These are phyloP conservation scores for Protonibea diacanthus DNA, from an alignment of 2,797 vertebrate genomes.

Conservation along the genomic window DNA sequence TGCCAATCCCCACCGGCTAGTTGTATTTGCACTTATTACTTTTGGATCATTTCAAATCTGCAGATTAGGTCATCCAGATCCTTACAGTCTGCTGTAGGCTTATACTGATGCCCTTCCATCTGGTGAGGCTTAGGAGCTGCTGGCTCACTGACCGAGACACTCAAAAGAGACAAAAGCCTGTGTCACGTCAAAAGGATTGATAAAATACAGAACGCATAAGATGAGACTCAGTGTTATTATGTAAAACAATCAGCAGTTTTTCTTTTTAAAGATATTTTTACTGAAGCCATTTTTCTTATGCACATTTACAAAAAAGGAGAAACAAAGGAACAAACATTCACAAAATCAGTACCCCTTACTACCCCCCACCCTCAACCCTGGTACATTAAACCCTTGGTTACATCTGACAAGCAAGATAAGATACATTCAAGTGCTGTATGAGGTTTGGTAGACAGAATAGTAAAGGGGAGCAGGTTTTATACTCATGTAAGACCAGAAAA, in stretches of 20 bases:
- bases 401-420: too few relatives aligned
- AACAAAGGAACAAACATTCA: too few relatives aligned
- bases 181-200: conserved; percentile 20
- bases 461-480: too few relatives aligned
- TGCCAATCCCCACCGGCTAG: conserved; percentile 5
- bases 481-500: too few relatives aligned
- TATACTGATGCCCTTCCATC: conserved; percentile 49
- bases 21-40: conserved; percentile 42
- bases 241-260: not conserved
- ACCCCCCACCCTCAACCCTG: too few relatives aligned
- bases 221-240: not conserved
- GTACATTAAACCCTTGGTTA: too few relatives aligned
- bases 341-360: too few relatives aligned
- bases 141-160: conserved; percentile 10
- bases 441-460: too few relatives aligned
- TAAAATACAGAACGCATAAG: not conserved
- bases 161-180: conserved; percentile 19
- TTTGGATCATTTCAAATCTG: conserved; percentile 58
- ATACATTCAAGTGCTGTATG: too few relatives aligned
- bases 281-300: too few relatives aligned
- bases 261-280: not conserved
- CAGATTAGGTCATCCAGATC: conserved; percentile 45
- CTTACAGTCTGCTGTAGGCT: conserved; percentile 56
- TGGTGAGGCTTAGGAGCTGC: conserved; percentile 46
- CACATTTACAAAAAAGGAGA: too few relatives aligned